Conservation (phyloP, 1,140 invertebrate genomes). For the Zaprionus kolodkinae region DNA sequence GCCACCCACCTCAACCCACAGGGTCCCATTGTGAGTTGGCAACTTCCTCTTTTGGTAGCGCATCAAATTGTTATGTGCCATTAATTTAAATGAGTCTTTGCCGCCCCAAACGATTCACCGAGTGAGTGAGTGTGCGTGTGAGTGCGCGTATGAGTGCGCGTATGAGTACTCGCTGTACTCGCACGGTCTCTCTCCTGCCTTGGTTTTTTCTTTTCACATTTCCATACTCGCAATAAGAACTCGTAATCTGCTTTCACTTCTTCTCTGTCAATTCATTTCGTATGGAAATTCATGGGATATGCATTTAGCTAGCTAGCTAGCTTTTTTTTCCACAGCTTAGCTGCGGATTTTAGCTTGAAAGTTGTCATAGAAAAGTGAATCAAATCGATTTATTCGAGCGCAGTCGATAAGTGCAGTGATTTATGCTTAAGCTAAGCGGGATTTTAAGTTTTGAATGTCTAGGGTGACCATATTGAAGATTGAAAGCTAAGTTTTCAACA, state of each 20-base stretch:
- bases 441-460: neutral
- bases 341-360: neutral
- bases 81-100: conserved; percentile 71
- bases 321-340: conserved; percentile 4
- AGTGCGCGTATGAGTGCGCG: conserved; percentile 2
- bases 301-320: conserved; percentile 7
- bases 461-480: neutral
- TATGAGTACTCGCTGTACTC: neutral
- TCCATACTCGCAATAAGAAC: conserved; percentile 11
- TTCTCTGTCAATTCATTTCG: neutral
- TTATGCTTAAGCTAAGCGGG: neutral
- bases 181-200: neutral
- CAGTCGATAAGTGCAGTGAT: neutral
- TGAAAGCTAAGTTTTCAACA: neutral
- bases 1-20: neutral
- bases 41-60: conserved; percentile 31
- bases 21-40: neutral
- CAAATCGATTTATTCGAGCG: neutral
- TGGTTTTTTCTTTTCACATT: neutral
- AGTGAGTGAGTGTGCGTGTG: neutral
- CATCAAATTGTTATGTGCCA: conserved; percentile 72
- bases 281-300: conserved; percentile 33
- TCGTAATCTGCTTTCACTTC: conserved; percentile 18
- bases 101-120: conserved; percentile 34
- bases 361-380: neutral